phyloP scores from a whole-genome alignment of 2,888 invertebrate genomes.

The Crossocerus cetratus region DNA sequence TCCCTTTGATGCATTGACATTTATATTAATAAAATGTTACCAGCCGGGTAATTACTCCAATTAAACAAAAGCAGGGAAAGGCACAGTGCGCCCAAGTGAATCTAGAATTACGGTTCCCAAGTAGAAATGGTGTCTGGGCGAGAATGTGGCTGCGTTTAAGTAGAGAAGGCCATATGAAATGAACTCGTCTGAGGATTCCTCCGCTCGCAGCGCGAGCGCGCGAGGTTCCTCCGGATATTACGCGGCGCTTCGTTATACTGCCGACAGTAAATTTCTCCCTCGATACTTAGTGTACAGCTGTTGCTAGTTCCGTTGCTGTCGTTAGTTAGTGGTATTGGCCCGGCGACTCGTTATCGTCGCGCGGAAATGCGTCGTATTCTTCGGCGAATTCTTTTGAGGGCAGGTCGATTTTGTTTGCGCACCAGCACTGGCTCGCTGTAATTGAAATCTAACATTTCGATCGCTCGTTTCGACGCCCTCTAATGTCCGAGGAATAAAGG shows the following conservation, averaged over 20 bases:
- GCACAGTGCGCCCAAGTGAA: too few species aligned
- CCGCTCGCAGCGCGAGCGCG: too few species aligned
- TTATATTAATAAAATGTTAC: too few species aligned
- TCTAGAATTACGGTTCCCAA: too few species aligned
- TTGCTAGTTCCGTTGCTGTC: neutral
- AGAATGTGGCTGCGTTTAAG: too few species aligned
- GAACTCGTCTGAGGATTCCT: too few species aligned
- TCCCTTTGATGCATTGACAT: too few species aligned
- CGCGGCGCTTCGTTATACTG: slow-evolving; percentile 5
- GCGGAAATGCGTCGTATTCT: neutral
- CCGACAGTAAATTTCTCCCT: slow-evolving; percentile 3
- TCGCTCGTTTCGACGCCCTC: neutral
- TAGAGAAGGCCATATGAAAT: too few species aligned
- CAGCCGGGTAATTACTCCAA: too few species aligned
- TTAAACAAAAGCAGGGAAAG: too few species aligned
- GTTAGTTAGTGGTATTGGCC: neutral
- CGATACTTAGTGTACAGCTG: slow-evolving; percentile 3
- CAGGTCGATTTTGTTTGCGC: neutral
- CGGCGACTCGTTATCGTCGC: neutral
- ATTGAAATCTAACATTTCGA: slow-evolving; percentile 2
- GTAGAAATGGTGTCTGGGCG: too few species aligned
- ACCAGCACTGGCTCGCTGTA: neutral
- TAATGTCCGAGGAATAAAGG: neutral
- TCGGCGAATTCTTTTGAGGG: neutral
- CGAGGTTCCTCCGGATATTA: neutral